A percentile compares a stretch with the other conserved stretches of the same genome.
Conservation (phyloP, 2,113 vertebrate species). For the Copsychus sechellarum region DNA sequence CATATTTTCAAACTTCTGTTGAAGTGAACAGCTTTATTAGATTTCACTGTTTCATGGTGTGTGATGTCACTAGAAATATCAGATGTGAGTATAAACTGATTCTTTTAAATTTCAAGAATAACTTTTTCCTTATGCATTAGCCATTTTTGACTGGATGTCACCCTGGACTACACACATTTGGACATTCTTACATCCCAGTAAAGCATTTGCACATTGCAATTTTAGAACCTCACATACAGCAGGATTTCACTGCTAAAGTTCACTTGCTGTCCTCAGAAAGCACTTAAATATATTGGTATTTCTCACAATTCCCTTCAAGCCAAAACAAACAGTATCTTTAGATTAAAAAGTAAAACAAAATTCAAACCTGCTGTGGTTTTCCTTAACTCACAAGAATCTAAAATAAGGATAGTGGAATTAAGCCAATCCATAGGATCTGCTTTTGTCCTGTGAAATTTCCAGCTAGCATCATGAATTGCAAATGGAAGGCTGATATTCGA, state of each 20-base stretch:
- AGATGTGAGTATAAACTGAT: background rate
- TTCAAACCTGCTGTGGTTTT: background rate
- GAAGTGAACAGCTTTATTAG: background rate
- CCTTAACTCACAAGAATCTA: background rate
- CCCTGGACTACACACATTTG: background rate
- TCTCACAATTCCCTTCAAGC: background rate
- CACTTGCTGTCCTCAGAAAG: slow-evolving; percentile 27
- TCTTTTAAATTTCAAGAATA: background rate
- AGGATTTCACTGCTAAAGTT: slow-evolving; percentile 5
- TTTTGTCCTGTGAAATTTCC: background rate
- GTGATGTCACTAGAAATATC: background rate
- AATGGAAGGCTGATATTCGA: background rate
- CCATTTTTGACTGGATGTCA: background rate
- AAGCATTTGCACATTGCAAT: background rate
- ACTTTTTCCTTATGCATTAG: background rate
- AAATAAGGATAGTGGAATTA: background rate
- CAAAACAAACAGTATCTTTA: slow-evolving; percentile 28
- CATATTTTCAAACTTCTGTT: background rate
- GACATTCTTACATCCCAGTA: background rate
- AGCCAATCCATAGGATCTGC: background rate
- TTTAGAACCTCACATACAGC: background rate
- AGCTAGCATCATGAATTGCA: background rate
- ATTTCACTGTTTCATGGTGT: background rate
- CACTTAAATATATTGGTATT: background rate
- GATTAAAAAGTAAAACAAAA: slow-evolving; percentile 34